Percentiles rank a stretch among this genome's conserved stretches.
These are phyloP conservation scores for Salvelinus namaycush DNA, from an alignment of 2,113 vertebrate species.

Conservation along the genomic window DNA sequence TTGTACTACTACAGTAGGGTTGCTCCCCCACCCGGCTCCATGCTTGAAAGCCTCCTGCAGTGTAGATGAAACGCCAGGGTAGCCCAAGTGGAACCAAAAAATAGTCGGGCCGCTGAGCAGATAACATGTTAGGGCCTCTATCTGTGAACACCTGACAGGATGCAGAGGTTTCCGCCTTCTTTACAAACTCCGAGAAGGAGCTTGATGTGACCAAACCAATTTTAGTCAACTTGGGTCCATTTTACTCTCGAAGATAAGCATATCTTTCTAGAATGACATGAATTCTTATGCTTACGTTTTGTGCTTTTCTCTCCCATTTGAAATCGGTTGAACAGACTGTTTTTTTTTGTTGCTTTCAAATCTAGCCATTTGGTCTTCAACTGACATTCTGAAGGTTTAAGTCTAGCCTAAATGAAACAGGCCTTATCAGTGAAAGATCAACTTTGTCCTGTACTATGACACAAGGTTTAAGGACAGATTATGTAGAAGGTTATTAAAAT, in stretches of 20 bases:
- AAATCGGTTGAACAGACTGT: background rate
- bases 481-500: no score
- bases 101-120: conserved; percentile 33
- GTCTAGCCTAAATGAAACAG: no score
- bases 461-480: no score
- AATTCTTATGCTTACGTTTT: background rate
- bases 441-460: no score
- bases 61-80: conserved; percentile 41
- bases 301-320: background rate
- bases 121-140: conserved; percentile 43
- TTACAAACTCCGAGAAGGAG: background rate
- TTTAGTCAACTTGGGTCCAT: no score
- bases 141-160: conserved; percentile 54
- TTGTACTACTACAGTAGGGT: background rate
- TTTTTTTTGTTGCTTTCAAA: background rate
- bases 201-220: background rate
- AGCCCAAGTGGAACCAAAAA: conserved; percentile 51
- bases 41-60: conserved; percentile 23
- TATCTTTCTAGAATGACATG: background rate
- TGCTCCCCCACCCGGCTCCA: conserved; percentile 41
- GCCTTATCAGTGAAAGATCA: no score
- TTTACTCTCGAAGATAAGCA: no score
- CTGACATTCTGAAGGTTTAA: no score
- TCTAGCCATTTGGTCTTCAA: background rate
- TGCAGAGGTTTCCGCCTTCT: conserved; percentile 21